Percentiles rank a stretch among this genome's conserved stretches.
These are phyloP conservation scores for Leptoclinus maculatus DNA, from an alignment of 2,797 vertebrate genomes.

Conservation along the genomic window DNA sequence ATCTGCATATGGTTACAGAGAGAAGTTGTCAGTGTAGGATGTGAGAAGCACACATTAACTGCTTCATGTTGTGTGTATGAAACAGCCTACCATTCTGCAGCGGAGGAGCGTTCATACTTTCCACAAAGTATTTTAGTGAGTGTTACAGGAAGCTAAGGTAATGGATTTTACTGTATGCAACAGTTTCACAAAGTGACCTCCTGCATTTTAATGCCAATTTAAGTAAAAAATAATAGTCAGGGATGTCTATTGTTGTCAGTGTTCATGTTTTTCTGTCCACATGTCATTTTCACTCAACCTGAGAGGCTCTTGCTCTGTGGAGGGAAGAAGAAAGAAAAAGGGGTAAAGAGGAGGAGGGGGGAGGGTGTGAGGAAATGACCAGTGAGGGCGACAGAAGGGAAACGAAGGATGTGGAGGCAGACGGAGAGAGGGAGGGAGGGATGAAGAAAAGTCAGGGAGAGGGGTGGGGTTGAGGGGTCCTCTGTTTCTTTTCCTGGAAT, in stretches of 20 bases:
- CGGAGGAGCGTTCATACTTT: conserved; percentile 62
- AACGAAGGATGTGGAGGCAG: conserved; percentile 76
- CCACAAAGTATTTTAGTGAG: conserved; percentile 53
- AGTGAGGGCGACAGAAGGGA: conserved; percentile 72
- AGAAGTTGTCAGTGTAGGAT: background rate
- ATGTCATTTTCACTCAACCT: conserved; percentile 46
- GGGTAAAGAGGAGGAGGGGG: background rate
- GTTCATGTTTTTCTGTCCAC: conserved; percentile 16
- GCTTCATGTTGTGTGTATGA: conserved; percentile 26
- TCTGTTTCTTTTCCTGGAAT: conserved; percentile 81
- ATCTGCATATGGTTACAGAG: background rate
- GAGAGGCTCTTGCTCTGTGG: conserved; percentile 35
- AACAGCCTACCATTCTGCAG: conserved; percentile 31
- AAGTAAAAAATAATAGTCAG: background rate
- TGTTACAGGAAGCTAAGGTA: conserved; percentile 33
- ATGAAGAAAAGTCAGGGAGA: conserved; percentile 48
- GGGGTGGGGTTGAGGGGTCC: conserved; percentile 68
- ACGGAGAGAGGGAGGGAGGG: conserved; percentile 44
- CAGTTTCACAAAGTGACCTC: conserved; percentile 8
- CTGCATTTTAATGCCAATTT: background rate
- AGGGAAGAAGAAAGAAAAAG: conserved; percentile 50
- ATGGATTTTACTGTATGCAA: conserved; percentile 41
- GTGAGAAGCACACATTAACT: conserved; percentile 17
- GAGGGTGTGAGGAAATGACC: conserved; percentile 68
- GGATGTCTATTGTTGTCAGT: conserved; percentile 2